phyloP scores from a whole-genome alignment of 2,888 invertebrate genomes.

The Metalampra italica region DNA sequence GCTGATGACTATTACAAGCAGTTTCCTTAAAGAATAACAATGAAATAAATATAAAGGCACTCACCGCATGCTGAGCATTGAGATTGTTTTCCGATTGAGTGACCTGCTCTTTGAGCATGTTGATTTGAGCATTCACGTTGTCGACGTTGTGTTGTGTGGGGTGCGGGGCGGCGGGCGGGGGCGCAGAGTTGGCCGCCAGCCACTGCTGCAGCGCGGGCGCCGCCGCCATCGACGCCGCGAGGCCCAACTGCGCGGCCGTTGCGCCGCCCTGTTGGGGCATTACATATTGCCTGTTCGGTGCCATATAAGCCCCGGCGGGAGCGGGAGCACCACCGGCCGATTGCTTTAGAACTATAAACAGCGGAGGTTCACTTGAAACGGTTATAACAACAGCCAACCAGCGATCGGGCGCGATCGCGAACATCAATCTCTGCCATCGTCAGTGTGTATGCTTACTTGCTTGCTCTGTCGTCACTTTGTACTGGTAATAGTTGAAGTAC shows the following conservation, averaged over 20 bases:
- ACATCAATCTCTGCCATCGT: slow-evolving; percentile 51
- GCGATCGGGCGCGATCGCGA: slow-evolving; percentile 55
- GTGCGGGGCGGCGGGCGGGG: slow-evolving; percentile 21
- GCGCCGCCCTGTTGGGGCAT: slow-evolving; percentile 77
- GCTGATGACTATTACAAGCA: neutral
- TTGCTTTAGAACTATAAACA: slow-evolving; percentile 88
- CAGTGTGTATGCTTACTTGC: slow-evolving; percentile 84
- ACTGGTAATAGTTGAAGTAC: slow-evolving; percentile 97
- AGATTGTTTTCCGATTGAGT: slow-evolving; percentile 97
- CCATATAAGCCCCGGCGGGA: slow-evolving; percentile 76
- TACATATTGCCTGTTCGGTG: slow-evolving; percentile 79
- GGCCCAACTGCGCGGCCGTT: slow-evolving; percentile 77
- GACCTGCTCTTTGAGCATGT: slow-evolving; percentile 92
- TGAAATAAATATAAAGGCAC: slow-evolving; percentile 24
- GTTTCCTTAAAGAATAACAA: neutral
- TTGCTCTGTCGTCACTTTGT: slow-evolving; percentile 96
- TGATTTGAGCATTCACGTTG: slow-evolving; percentile 86
- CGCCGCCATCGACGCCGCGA: slow-evolving; percentile 73
- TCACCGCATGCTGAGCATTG: slow-evolving; percentile 94
- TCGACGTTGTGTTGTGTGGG: slow-evolving; percentile 62
- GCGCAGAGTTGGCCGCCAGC: slow-evolving; percentile 60
- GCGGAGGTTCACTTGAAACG: slow-evolving; percentile 75
- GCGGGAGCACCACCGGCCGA: slow-evolving; percentile 75
- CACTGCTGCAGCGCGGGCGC: slow-evolving; percentile 69
- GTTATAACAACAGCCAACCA: slow-evolving; percentile 64